phyloP scores from a whole-genome alignment of 1,140 invertebrate genomes.

The Lysiphlebus fabarum region DNA sequence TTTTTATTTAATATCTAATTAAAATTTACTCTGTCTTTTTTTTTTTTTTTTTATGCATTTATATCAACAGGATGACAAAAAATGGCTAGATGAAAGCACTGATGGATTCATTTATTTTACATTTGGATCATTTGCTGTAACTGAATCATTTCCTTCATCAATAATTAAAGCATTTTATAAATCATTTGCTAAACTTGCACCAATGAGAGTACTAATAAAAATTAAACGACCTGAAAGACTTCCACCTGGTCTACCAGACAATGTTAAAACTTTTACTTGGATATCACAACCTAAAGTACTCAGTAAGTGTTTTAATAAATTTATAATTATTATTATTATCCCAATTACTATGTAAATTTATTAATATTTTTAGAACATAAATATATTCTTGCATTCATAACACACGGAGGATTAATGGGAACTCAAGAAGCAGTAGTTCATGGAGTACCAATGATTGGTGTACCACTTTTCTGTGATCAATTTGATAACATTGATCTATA shows the following conservation, averaged over 20 bases:
- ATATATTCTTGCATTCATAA: slow-evolving; percentile 51
- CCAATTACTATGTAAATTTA: no score
- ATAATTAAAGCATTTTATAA: slow-evolving; percentile 22
- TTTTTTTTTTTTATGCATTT: not conserved
- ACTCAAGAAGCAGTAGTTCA: slow-evolving; percentile 51
- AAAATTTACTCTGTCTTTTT: not conserved
- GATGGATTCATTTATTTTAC: slow-evolving; percentile 46
- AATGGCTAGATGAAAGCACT: slow-evolving; percentile 33
- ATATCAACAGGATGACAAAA: slow-evolving; percentile 33
- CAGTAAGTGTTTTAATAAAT: slow-evolving; percentile 22
- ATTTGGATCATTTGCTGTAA: slow-evolving; percentile 36
- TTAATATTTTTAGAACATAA: slow-evolving; percentile 43
- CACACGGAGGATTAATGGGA: slow-evolving; percentile 54
- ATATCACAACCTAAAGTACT: slow-evolving; percentile 28
- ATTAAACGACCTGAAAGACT: slow-evolving; percentile 21
- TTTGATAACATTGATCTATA: slow-evolving; percentile 27
- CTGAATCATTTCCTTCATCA: slow-evolving; percentile 21
- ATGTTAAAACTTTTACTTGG: slow-evolving; percentile 29
- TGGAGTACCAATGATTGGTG: slow-evolving; percentile 50
- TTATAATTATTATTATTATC: not conserved
- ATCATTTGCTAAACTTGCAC: slow-evolving; percentile 31
- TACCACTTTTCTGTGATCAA: slow-evolving; percentile 46
- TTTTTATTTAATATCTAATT: not conserved
- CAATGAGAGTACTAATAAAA: slow-evolving; percentile 34
- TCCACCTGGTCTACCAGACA: slow-evolving; percentile 26